Evolutionary conservation across 2,888 invertebrate genomes (phyloP).

Genomic region (Chesias legatella): DNA sequence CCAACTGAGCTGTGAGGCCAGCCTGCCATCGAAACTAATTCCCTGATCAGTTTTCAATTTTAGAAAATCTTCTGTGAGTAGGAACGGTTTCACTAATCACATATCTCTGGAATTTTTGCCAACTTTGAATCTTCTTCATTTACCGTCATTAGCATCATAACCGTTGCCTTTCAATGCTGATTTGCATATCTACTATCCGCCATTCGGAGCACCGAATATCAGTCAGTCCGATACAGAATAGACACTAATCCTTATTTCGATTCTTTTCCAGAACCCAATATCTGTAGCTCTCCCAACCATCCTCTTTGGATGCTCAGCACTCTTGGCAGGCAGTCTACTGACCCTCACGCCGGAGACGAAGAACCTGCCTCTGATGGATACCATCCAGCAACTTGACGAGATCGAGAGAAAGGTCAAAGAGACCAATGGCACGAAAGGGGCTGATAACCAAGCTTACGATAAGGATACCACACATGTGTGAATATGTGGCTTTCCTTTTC

Average conservation of each 20-base stretch:
- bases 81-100: too few species aligned
- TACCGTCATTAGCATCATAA: too few species aligned
- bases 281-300: slow-evolving; percentile 58
- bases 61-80: too few species aligned
- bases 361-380: slow-evolving; percentile 56
- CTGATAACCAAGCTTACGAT: slow-evolving; percentile 7
- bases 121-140: too few species aligned
- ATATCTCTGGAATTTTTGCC: too few species aligned
- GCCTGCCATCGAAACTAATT: too few species aligned
- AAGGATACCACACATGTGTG: slow-evolving; percentile 3
- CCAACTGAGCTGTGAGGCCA: too few species aligned
- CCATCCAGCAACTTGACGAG: slow-evolving; percentile 54
- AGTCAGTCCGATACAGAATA: too few species aligned
- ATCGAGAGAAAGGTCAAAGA: slow-evolving; percentile 23
- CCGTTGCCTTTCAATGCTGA: too few species aligned
- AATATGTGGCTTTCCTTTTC: background rate
- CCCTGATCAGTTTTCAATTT: too few species aligned
- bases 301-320: slow-evolving; percentile 59
- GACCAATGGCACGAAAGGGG: slow-evolving; percentile 9
- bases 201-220: too few species aligned
- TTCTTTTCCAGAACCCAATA: slow-evolving; percentile 54
- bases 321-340: slow-evolving; percentile 48
- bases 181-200: too few species aligned
- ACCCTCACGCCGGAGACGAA: slow-evolving; percentile 61
- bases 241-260: background rate